phyloP scores from a whole-genome alignment of 1,140 invertebrate species.

The Heterodera schachtii region DNA sequence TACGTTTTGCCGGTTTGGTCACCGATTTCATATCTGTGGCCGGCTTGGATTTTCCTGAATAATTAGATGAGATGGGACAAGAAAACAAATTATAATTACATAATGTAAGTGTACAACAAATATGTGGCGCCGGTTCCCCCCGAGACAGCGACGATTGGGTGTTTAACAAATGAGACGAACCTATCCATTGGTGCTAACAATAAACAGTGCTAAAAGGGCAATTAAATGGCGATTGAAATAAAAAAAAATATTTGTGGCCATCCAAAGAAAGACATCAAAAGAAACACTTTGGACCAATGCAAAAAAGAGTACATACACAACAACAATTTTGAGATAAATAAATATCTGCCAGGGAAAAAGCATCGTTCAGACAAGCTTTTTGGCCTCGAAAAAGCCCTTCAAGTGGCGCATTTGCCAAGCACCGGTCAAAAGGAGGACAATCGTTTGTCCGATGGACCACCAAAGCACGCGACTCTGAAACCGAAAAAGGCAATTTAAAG shows the following conservation, averaged over 20 bases:
- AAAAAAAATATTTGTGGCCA: background rate
- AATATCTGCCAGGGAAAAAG: background rate
- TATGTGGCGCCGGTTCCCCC: background rate
- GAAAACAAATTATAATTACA: background rate
- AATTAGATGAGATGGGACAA: background rate
- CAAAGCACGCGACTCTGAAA: slow-evolving; percentile 77
- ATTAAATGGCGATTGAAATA: background rate
- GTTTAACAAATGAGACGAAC: slow-evolving; percentile 7
- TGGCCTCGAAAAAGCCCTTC: slow-evolving; percentile 99
- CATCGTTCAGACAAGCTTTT: slow-evolving; percentile 88
- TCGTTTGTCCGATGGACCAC: slow-evolving; percentile 93
- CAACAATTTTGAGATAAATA: background rate
- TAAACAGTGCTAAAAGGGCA: background rate
- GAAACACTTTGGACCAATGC: slow-evolving; percentile 9
- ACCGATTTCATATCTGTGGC: slow-evolving; percentile 54
- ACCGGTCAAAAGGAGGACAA: slow-evolving; percentile 86
- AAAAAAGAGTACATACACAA: slow-evolving; percentile 24
- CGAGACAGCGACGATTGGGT: slow-evolving; percentile 3
- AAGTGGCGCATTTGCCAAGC: slow-evolving; percentile 99
- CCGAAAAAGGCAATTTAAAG: background rate
- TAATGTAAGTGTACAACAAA: background rate
- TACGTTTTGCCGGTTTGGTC: slow-evolving; percentile 63
- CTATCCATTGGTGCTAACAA: background rate
- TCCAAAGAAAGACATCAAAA: background rate
- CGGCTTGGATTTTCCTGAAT: slow-evolving; percentile 53